phyloP scores from a whole-genome alignment of 2,888 invertebrate species.

The Reticulitermes lucifugus region DNA sequence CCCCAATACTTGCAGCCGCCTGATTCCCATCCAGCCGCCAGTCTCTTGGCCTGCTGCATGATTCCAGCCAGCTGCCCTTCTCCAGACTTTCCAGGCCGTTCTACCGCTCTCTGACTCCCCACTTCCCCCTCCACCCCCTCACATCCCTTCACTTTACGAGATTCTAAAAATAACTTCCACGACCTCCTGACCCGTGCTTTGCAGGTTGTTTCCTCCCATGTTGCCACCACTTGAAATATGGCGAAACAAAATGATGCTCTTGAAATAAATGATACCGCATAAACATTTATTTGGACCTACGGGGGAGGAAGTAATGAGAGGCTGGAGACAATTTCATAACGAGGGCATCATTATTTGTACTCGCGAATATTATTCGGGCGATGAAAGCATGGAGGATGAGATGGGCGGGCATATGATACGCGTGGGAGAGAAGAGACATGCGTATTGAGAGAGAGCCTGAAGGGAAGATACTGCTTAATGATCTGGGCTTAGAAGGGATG shows the following conservation, averaged over 20 bases:
- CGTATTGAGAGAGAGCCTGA: too few relatives aligned
- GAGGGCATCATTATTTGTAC: too few relatives aligned
- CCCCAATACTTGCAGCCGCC: neutral
- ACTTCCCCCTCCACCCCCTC: neutral
- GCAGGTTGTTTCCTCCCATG: slow-evolving; percentile 4
- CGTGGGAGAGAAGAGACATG: too few relatives aligned
- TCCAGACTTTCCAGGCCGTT: neutral
- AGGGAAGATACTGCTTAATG: too few relatives aligned
- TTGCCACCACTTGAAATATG: neutral
- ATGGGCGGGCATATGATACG: too few relatives aligned
- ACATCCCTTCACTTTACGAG: neutral
- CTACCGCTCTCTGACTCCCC: neutral
- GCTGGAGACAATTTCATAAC: too few relatives aligned
- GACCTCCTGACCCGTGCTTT: slow-evolving; percentile 18
- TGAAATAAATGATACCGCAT: neutral
- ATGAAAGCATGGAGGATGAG: too few relatives aligned
- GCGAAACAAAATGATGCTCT: slow-evolving; percentile 1
- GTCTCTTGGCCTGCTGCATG: neutral
- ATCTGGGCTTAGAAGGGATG: too few relatives aligned
- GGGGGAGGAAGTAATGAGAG: too few relatives aligned
- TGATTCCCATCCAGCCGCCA: neutral
- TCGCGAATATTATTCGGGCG: too few relatives aligned
- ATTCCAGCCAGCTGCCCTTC: neutral
- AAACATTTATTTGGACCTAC: neutral
- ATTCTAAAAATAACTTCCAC: slow-evolving; percentile 20